Conservation (phyloP, 2,888 invertebrate genomes). For the Hyles lineata region DNA sequence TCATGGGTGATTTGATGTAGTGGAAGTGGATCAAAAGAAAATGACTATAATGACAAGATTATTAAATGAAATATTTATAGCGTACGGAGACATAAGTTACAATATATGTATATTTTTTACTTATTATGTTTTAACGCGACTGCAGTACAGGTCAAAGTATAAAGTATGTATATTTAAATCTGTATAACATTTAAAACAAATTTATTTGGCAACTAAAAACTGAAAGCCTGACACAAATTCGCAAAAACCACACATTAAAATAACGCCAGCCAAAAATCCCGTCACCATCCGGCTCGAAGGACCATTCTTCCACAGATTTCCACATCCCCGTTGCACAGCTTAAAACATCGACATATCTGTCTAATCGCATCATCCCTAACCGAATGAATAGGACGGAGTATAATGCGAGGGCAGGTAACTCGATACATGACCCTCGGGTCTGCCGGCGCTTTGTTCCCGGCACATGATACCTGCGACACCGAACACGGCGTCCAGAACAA, state of each 20-base stretch:
- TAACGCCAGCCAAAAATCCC: too few species aligned
- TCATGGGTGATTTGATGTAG: neutral
- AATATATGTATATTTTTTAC: neutral
- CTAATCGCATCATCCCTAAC: conserved; percentile 8
- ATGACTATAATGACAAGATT: neutral
- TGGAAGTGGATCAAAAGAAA: neutral
- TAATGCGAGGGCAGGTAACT: conserved; percentile 63
- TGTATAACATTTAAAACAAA: too few species aligned
- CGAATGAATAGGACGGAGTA: conserved; percentile 63
- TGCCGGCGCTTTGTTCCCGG: conserved; percentile 58
- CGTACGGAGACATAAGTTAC: neutral
- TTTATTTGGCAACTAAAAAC: too few species aligned
- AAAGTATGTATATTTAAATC: too few species aligned
- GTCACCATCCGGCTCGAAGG: neutral
- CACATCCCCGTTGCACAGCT: neutral
- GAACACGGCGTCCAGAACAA: conserved; percentile 31
- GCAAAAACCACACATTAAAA: too few species aligned
- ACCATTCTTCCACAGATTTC: neutral
- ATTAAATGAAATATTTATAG: neutral
- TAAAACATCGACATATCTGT: conserved; percentile 10
- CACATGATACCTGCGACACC: conserved; percentile 58
- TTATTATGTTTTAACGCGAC: too few species aligned
- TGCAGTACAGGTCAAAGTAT: too few species aligned
- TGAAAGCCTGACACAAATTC: too few species aligned
- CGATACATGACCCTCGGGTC: conserved; percentile 63